Evolutionary conservation across 1,140 invertebrate genomes (phyloP).

Genomic region (Drosophila serrata): DNA sequence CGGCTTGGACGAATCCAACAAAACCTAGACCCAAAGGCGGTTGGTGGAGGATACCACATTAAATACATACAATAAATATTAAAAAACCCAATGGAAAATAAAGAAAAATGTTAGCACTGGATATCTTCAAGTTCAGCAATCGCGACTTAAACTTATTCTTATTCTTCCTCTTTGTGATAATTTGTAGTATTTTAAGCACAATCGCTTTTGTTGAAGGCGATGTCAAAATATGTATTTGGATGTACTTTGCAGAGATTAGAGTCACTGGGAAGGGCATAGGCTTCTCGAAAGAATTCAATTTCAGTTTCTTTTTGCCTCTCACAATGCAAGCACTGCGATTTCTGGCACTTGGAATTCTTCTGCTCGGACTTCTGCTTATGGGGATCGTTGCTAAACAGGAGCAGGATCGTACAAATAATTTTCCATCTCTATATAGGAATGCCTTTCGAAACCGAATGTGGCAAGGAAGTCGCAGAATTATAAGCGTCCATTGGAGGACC

Average conservation of each 20-base stretch:
- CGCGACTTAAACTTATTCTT: background rate
- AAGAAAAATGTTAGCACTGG: background rate
- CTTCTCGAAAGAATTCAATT: background rate
- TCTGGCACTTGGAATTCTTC: background rate
- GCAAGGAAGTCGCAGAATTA: no score
- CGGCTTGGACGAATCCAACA: background rate
- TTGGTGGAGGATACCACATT: background rate
- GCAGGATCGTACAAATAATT: no score
- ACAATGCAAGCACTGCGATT: background rate
- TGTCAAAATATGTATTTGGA: background rate
- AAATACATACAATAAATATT: background rate
- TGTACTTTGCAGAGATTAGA: background rate
- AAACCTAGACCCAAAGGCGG: rapidly evolving
- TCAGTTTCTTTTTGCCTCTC: background rate
- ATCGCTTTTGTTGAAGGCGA: background rate
- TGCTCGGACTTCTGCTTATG: background rate
- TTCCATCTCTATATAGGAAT: background rate
- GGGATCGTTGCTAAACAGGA: background rate
- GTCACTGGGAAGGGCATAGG: background rate
- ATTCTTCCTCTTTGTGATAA: no score
- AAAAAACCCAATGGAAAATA: background rate
- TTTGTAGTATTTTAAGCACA: background rate
- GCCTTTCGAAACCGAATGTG: background rate
- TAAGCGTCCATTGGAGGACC: no score
- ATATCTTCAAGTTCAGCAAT: background rate